Evolutionary conservation across 1,140 invertebrate species (phyloP), one percentile per base, ranked within the genome.

Genomic region (Drosophila parabipectinata): DNA sequence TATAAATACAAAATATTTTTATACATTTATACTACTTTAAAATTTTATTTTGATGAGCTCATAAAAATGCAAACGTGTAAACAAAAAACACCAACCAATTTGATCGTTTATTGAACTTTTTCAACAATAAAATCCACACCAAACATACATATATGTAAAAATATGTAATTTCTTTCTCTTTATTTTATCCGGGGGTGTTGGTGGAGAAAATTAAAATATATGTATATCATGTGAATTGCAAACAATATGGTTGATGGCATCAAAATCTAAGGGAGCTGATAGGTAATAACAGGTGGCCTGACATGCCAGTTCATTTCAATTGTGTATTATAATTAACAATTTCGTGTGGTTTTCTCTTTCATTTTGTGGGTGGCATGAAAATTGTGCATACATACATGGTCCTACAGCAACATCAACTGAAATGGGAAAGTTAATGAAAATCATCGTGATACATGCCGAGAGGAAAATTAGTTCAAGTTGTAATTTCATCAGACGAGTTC

Each of bases 391-490:
- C 21, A 1, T 3, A 21, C 18, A 18, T 18, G 18, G 18, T 18
- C 21, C 21, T 21, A 21, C 21, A 21, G 21, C 21, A 21, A 10
- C 9, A 34, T 34, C 41, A 0, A 7, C 47, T 28, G 30, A 59
- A 71, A 79, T 80, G 80, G 83, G 63, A 81, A 78, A 77, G 73
- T 85, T 75, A 75, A 87, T 87, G 73, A 78, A 85, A 80, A 81
- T 77, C 73, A 85, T 41, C 12, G 18, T 14, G 37, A 14, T 24
- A 26, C 8, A 30, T 8, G n/a, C 26, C 4, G 34, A 48, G 47
- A 12, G 39, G n/a, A 30, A 34, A 68, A 56, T 55, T 68, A 48
- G 66, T 68, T 32, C 9, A 48, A 67, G 37, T 55, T 67, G 41
- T 32, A 30, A 34, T 12, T 57, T 14, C 0, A 9, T 21, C 21